Conservation (phyloP, 2,113 vertebrate species). For the Scalopus aquaticus region DNA sequence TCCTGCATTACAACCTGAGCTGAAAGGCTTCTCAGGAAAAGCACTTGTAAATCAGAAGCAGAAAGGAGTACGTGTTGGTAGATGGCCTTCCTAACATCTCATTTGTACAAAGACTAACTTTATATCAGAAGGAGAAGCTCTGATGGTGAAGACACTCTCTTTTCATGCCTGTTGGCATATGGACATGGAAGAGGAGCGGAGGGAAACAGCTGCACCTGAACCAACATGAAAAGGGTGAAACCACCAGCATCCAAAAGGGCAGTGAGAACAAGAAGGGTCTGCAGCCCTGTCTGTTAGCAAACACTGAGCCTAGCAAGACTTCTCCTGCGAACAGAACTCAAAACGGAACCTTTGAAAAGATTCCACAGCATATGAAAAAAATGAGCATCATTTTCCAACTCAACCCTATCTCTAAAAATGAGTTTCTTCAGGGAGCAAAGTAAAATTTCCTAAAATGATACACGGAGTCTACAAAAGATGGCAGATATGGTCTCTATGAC, state of each 20-base stretch:
- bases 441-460: slow-evolving; percentile 4
- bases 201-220: not conserved
- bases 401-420: not conserved
- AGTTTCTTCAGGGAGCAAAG: not conserved
- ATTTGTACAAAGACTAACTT: not conserved
- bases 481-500: not conserved
- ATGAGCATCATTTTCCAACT: not conserved
- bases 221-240: not conserved
- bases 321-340: not conserved
- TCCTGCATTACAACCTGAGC: not conserved
- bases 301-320: not conserved
- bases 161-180: not conserved
- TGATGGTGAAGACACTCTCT: not conserved
- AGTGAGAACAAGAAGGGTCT: not conserved
- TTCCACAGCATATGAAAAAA: not conserved
- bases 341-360: not conserved
- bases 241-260: not conserved
- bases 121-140: not conserved
- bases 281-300: not conserved
- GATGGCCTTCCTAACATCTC: not conserved
- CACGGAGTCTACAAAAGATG: not conserved
- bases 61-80: not conserved
- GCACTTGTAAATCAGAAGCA: not conserved
- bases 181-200: not conserved
- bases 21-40: not conserved